These are phyloP conservation scores for Rhineura floridana DNA, from an alignment of 2,113 vertebrate genomes.

Conservation along the genomic window DNA sequence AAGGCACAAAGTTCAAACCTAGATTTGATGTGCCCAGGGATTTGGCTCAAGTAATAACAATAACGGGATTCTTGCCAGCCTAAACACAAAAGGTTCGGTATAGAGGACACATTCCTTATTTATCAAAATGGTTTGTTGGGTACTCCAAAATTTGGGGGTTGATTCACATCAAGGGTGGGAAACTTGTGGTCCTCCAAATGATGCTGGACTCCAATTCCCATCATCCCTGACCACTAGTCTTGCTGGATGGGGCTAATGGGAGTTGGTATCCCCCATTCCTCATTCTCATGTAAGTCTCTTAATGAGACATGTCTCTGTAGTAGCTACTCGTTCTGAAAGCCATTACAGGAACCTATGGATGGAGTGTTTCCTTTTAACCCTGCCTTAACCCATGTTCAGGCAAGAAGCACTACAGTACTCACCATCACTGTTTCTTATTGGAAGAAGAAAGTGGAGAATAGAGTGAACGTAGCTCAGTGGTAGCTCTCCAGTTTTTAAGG, in stretches of 20 bases:
- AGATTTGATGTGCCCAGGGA: background rate
- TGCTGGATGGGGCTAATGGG: no score
- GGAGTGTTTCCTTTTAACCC: background rate
- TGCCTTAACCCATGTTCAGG: background rate
- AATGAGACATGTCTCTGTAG: background rate
- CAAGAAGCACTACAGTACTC: background rate
- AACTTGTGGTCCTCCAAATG: no score
- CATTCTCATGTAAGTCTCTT: background rate
- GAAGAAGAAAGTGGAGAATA: no score
- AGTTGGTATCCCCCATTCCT: no score
- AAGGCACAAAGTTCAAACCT: conserved; percentile 19
- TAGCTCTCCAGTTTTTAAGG: background rate
- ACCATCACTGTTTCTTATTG: background rate
- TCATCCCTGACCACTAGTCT: no score
- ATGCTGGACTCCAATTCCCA: no score
- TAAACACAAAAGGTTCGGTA: conserved; percentile 11
- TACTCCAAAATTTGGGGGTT: background rate
- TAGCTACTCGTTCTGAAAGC: background rate
- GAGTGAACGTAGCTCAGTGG: no score
- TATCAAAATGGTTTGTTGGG: background rate
- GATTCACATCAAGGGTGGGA: background rate
- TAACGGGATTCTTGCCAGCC: conserved; percentile 36
- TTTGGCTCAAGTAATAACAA: conserved; percentile 14
- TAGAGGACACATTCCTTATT: background rate
- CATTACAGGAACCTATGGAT: background rate